Percentiles rank a stretch among this genome's conserved stretches.
phyloP scores from a whole-genome alignment of 2,888 invertebrate species.

The Brachyptera putata region DNA sequence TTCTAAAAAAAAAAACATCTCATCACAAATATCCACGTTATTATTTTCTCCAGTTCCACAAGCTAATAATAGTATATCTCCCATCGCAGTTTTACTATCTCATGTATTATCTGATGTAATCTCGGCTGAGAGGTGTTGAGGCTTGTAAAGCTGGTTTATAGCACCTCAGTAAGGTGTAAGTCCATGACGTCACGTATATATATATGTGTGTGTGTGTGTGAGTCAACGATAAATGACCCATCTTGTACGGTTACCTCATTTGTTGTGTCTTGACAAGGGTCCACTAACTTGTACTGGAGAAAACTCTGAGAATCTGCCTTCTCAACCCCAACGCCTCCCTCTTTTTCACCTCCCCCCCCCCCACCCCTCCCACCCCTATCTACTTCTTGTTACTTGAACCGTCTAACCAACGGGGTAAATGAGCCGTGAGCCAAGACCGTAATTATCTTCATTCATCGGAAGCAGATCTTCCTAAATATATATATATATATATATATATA shows the following conservation, averaged over 20 bases:
- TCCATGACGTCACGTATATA: slow-evolving; percentile 16
- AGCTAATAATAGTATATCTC: slow-evolving; percentile 16
- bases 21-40: too few relatives aligned
- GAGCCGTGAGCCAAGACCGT: slow-evolving; percentile 26
- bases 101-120: slow-evolving; percentile 17
- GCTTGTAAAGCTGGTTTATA: slow-evolving; percentile 16
- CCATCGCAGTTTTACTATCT: slow-evolving; percentile 8
- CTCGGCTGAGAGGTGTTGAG: slow-evolving; percentile 12
- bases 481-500: too few relatives aligned
- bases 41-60: too few relatives aligned
- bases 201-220: too few relatives aligned
- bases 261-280: slow-evolving; percentile 16
- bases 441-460: slow-evolving; percentile 28
- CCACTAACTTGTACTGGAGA: slow-evolving; percentile 1
- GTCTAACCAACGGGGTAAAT: slow-evolving; percentile 16
- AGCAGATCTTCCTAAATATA: not conserved
- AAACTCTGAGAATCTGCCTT: slow-evolving; percentile 8
- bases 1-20: too few relatives aligned
- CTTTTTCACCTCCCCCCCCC: not conserved
- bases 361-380: not conserved
- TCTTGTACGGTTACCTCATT: slow-evolving; percentile 19
- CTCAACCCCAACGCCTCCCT: not conserved
- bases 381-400: not conserved
- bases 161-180: slow-evolving; percentile 11
- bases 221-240: slow-evolving; percentile 23